Evolutionary conservation across 2,113 vertebrate species (phyloP).

Genomic region (Thunnus thynnus): DNA sequence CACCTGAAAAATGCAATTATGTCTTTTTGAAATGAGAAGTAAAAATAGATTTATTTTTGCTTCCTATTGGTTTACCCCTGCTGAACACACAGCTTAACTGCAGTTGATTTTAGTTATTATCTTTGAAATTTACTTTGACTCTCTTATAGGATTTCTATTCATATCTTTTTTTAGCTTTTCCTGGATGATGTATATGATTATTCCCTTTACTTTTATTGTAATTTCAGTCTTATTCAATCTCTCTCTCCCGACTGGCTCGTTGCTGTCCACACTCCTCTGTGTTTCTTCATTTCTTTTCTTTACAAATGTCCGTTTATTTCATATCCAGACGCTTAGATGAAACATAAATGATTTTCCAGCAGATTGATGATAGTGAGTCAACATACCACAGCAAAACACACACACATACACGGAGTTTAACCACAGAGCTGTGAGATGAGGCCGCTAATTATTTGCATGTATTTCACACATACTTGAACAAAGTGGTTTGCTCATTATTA

Average conservation of each 20-base stretch:
- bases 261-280: constrained; percentile 2
- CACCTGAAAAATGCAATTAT: background rate
- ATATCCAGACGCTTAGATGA: background rate
- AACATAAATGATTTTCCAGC: constrained; percentile 4
- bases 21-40: constrained; percentile 6
- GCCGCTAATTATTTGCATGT: constrained; percentile 49
- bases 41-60: background rate
- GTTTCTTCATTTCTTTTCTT: background rate
- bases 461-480: constrained; percentile 60
- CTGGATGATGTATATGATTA: constrained; percentile 11
- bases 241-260: background rate
- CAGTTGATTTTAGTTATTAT: background rate
- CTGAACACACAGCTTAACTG: background rate
- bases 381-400: background rate
- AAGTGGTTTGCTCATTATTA: constrained; percentile 45
- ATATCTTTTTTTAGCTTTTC: background rate
- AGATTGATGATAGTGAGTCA: constrained; percentile 17
- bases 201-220: background rate
- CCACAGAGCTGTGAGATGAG: constrained; percentile 37
- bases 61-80: too few species aligned
- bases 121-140: background rate
- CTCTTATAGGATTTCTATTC: background rate
- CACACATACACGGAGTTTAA: too few species aligned
- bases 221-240: constrained; percentile 10
- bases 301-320: constrained; percentile 8